Conservation (phyloP, 2,888 invertebrate species). For the Eristalinus sepulchralis region DNA sequence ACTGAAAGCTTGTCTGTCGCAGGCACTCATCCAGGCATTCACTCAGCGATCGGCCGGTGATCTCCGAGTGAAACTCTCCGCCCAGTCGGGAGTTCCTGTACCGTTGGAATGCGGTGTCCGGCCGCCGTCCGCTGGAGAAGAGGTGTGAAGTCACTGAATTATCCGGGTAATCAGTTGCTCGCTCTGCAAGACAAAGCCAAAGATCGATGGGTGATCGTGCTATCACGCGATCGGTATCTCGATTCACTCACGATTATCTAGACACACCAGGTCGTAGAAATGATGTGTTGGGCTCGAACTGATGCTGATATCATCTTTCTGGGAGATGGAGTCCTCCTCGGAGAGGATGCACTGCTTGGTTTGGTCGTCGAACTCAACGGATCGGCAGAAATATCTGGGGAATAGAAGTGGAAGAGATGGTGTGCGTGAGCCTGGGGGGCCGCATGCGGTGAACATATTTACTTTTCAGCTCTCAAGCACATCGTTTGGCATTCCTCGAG, state of each 20-base stretch:
- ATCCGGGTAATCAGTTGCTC: conserved; percentile 93
- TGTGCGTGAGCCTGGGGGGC: not conserved
- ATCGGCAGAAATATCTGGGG: conserved; percentile 90
- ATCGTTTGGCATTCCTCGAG: conserved; percentile 93
- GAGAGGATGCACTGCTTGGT: conserved; percentile 93
- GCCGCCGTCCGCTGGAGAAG: conserved; percentile 90
- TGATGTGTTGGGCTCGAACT: conserved; percentile 93
- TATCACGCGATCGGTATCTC: conserved; percentile 42
- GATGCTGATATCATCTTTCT: conserved; percentile 92
- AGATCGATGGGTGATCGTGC: conserved; percentile 64
- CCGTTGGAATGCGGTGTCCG: conserved; percentile 92
- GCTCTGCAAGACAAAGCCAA: conserved; percentile 83
- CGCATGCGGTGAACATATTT: conserved; percentile 75
- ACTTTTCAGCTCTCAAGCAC: conserved; percentile 93
- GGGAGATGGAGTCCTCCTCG: conserved; percentile 94
- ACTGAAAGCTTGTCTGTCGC: conserved; percentile 93
- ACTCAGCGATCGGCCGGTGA: conserved; percentile 92
- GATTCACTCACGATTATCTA: conserved; percentile 90
- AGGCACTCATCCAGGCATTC: conserved; percentile 95
- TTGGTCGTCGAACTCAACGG: conserved; percentile 94
- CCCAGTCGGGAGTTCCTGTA: conserved; percentile 93
- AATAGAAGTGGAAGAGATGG: conserved; percentile 7
- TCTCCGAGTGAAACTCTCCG: conserved; percentile 94
- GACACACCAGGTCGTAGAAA: conserved; percentile 93
- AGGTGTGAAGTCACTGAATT: conserved; percentile 92